A percentile compares a stretch with the other conserved stretches of the same genome.
phyloP scores from a whole-genome alignment of 1,140 invertebrate genomes.

The Fopius arisanus region DNA sequence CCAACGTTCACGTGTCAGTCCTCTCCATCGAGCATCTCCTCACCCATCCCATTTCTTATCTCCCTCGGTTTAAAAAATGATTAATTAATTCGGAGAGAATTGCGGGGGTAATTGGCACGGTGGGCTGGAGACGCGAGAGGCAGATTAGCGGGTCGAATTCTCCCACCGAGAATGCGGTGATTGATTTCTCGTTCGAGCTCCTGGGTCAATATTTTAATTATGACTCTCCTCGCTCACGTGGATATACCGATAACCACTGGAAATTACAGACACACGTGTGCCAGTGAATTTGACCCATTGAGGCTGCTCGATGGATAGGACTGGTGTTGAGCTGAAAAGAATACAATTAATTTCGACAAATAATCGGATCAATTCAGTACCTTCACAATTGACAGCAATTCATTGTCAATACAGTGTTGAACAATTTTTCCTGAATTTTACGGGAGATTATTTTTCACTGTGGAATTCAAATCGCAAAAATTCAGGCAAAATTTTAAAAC shows the following conservation, averaged over 20 bases:
- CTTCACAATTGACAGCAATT: neutral
- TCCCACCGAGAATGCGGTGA: slow-evolving; percentile 23
- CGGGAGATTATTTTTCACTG: too few species aligned
- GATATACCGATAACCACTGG: neutral
- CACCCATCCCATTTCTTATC: neutral
- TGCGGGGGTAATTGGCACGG: slow-evolving; percentile 17
- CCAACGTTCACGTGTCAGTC: neutral
- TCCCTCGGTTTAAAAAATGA: neutral
- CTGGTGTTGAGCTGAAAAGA: slow-evolving; percentile 10
- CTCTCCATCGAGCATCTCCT: neutral
- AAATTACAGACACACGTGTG: neutral
- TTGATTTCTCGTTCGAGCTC: slow-evolving; percentile 11
- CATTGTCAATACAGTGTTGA: too few species aligned
- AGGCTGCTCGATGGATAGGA: slow-evolving; percentile 11
- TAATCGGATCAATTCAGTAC: neutral
- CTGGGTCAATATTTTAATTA: slow-evolving; percentile 25
- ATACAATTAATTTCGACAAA: slow-evolving; percentile 15
- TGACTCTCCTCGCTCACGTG: neutral
- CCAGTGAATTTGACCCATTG: neutral
- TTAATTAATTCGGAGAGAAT: slow-evolving; percentile 11
- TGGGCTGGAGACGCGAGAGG: slow-evolving; percentile 4
- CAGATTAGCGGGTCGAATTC: slow-evolving; percentile 12
- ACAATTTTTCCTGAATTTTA: too few species aligned
- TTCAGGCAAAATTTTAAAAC: too few species aligned
- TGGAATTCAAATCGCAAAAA: too few species aligned